A percentile compares a stretch with the other conserved stretches of the same genome.
Evolutionary conservation across 92 coral and sea anemone genomes (phyloP).

Genomic region (Anthopleura xanthogrammica): DNA sequence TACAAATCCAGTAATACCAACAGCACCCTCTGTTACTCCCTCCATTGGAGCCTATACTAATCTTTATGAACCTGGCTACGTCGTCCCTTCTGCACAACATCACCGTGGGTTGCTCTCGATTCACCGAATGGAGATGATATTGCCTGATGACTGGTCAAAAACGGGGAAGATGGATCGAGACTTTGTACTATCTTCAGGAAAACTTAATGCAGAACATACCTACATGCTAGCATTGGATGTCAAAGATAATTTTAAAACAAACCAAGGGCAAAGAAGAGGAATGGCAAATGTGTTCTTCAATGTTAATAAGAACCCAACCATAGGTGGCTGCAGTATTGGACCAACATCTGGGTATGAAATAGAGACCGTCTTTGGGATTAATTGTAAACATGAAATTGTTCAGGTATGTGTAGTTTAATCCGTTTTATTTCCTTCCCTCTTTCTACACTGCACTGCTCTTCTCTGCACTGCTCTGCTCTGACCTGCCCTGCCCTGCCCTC

Average conservation of each 20-base stretch:
- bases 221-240: conserved; percentile 37
- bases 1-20: background rate
- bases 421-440: background rate
- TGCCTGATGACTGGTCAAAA: conserved; percentile 31
- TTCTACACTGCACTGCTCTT: background rate
- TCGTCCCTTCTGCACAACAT: conserved; percentile 6
- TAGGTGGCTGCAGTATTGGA: conserved; percentile 37
- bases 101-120: background rate
- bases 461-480: background rate
- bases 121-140: background rate
- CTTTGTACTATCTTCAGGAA: conserved; percentile 30
- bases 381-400: conserved; percentile 38
- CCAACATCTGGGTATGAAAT: conserved; percentile 53
- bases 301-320: conserved; percentile 37
- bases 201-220: conserved; percentile 26
- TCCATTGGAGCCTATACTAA: background rate
- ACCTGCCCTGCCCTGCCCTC: background rate
- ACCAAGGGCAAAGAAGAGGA: conserved; percentile 29
- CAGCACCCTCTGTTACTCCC: background rate
- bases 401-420: conserved; percentile 11
- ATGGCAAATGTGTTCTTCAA: conserved; percentile 47
- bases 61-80: conserved; percentile 12
- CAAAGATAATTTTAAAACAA: conserved; percentile 1
- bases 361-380: conserved; percentile 50
- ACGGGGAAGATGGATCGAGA: conserved; percentile 43